phyloP scores from a whole-genome alignment of 2,113 vertebrate species.

The Ciconia maguari region DNA sequence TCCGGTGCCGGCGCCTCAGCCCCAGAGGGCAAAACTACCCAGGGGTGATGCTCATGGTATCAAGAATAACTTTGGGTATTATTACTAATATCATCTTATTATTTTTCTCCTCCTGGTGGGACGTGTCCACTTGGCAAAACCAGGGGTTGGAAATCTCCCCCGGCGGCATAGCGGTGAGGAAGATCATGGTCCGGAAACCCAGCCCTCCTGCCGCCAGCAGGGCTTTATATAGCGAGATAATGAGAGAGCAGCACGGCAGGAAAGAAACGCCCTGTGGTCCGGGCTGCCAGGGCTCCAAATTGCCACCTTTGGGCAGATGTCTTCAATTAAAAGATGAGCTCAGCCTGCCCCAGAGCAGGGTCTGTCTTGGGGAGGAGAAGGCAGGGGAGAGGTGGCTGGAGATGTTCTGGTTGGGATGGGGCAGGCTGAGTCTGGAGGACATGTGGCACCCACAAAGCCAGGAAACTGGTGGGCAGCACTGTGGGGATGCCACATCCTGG shows the following conservation, averaged over 20 bases:
- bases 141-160: not conserved
- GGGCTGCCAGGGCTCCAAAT: not conserved
- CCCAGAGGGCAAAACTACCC: not conserved
- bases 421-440: not conserved
- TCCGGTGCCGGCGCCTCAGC: not conserved
- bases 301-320: not conserved
- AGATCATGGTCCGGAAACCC: constrained; percentile 42
- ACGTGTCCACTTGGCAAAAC: not conserved
- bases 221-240: constrained; percentile 52
- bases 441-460: not conserved
- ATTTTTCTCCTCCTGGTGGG: not conserved
- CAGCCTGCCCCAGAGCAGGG: not conserved
- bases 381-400: not conserved
- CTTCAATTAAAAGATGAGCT: constrained; percentile 31
- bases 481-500: accelerated
- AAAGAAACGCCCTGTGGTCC: constrained; percentile 40
- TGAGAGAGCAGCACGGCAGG: constrained; percentile 42
- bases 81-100: not conserved
- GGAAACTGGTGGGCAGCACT: not conserved
- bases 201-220: not conserved
- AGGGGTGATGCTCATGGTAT: not conserved
- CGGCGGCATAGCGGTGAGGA: not conserved
- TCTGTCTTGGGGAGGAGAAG: not conserved
- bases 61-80: not conserved
- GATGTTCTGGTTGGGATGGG: not conserved